Evolutionary conservation across 2,113 vertebrate species (phyloP), one percentile per base, ranked within the genome.

Genomic region (Mirza zaza): DNA sequence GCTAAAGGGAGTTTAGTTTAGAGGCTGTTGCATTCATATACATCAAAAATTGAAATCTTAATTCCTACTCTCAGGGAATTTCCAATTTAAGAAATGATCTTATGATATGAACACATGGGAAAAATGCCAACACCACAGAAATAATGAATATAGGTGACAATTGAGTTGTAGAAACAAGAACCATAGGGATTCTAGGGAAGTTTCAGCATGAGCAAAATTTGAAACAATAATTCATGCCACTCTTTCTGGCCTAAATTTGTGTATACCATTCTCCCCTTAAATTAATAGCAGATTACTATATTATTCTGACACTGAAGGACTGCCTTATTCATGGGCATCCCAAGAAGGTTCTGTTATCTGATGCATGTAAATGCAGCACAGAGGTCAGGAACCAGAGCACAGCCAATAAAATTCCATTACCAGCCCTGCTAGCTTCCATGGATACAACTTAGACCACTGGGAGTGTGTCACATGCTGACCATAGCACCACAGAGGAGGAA

Each of bases 61-160:
- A 83, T 94, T 94, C 34, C 5, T 83, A 2, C 45, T 83, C 21
- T 65, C 9, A 67, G 34, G 57, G 79, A 39, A 84, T 85, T 95
- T 85, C 32, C 80, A 75, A 65, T 77, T 80, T 94, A 86, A 67
- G 21, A 87, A 92, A 23, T 55, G 59, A 94, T 21, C 10, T 91
- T 68, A 29, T 77, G 34, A 83, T 82, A 52, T 65, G 23, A 86
- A 48, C 5, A 36, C 57, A 39, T 76, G 21, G 67, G 48, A 12
- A 8, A 75, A 63, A 55, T 45, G 20, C 36, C 63, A 71, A 29
- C 12, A 45, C 5, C 34, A 29, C 34, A 55, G 45, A 75, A 48
- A 80, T 84, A 70, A 57, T 83, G 39, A 81, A 29, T 75, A 36
- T n/a, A 81, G 36, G 25, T 71, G 42, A 57, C 70, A 52, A 9